phyloP scores from a whole-genome alignment of 2,113 vertebrate genomes.

The Cichladusa arquata region DNA sequence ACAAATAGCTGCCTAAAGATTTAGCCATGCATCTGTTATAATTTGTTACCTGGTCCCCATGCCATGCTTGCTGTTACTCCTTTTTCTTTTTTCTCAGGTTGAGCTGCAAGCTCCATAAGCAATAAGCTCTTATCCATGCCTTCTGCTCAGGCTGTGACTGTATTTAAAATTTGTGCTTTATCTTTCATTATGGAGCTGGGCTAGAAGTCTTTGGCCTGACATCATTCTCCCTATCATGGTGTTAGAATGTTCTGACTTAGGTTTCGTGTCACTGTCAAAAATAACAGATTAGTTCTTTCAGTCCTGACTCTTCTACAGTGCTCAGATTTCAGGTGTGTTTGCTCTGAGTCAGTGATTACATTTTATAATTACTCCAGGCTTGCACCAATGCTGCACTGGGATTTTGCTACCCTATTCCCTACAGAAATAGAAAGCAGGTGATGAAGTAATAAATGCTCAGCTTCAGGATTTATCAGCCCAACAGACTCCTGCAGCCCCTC shows the following conservation, averaged over 20 bases:
- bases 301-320: neutral
- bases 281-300: neutral
- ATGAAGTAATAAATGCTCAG: slow-evolving; percentile 9
- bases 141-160: neutral
- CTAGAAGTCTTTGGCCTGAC: neutral
- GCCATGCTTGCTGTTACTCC: neutral
- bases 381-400: neutral
- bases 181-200: neutral
- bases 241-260: neutral
- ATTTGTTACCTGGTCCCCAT: neutral
- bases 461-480: neutral
- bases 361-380: neutral
- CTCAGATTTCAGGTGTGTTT: neutral
- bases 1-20: neutral
- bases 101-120: neutral
- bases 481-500: neutral
- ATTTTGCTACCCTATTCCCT: neutral
- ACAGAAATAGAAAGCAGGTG: neutral
- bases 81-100: neutral
- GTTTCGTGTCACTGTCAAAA: neutral
- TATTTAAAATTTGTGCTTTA: neutral
- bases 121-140: neutral
- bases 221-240: neutral
- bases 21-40: neutral
- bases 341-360: neutral